phyloP scores from a whole-genome alignment of 2,113 vertebrate genomes.

The Macrotus californicus region DNA sequence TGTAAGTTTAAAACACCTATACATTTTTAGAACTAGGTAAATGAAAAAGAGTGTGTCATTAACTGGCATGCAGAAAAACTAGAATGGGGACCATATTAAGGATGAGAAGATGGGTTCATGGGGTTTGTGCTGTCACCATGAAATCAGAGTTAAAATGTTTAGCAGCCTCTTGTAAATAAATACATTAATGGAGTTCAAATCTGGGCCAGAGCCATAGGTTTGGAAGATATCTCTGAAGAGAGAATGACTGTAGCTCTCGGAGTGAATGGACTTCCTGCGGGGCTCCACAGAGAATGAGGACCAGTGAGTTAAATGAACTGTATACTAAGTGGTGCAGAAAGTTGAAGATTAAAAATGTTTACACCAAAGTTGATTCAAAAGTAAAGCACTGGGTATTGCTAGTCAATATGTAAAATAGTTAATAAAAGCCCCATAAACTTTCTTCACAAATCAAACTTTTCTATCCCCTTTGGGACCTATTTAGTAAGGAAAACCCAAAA shows the following conservation, averaged over 20 bases:
- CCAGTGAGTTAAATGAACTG: not conserved
- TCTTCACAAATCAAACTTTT: slow-evolving; percentile 4
- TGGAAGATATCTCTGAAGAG: not conserved
- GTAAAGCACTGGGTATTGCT: not conserved
- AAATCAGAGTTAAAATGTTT: slow-evolving; percentile 2
- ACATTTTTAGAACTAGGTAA: not conserved
- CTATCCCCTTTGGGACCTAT: slow-evolving; percentile 15
- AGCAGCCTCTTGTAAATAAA: not conserved
- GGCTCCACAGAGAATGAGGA: not conserved
- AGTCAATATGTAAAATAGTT: not conserved
- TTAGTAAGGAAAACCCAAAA: slow-evolving; percentile 12
- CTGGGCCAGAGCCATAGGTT: not conserved
- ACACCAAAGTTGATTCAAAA: not conserved
- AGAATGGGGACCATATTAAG: fast-evolving
- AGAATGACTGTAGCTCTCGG: not conserved
- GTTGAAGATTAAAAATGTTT: not conserved
- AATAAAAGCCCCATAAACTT: not conserved
- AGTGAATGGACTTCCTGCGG: not conserved
- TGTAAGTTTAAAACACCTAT: not conserved
- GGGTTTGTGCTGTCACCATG: not conserved
- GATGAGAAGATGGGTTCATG: not conserved
- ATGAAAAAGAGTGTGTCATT: not conserved
- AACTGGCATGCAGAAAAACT: not conserved
- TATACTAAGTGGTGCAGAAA: not conserved
- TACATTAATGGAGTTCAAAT: not conserved